A percentile compares a stretch with the other conserved stretches of the same genome.
These are phyloP conservation scores for Xenopus petersii DNA, from an alignment of 2,797 vertebrate species.

Conservation along the genomic window DNA sequence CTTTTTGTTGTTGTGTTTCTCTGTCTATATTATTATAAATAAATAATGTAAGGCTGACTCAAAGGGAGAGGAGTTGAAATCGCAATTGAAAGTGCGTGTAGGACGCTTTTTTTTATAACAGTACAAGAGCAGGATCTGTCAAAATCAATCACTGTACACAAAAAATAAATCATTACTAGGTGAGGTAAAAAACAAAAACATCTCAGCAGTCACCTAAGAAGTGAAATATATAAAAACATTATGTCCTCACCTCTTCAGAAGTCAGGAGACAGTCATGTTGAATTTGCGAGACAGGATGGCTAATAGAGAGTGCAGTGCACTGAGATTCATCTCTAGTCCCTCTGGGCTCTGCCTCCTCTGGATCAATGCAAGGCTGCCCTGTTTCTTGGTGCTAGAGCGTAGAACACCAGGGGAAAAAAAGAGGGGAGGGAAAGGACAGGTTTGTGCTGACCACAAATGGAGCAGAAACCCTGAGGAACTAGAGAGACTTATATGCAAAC, in stretches of 20 bases:
- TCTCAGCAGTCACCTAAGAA: not conserved
- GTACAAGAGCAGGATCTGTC: too few relatives aligned
- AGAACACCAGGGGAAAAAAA: constrained; percentile 38
- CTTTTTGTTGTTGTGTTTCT: too few relatives aligned
- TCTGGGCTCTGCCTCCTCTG: constrained; percentile 17
- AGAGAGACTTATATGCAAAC: constrained; percentile 37
- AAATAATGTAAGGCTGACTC: too few relatives aligned
- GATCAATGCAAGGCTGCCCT: constrained; percentile 27
- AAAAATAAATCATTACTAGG: too few relatives aligned
- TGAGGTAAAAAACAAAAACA: too few relatives aligned
- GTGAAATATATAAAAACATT: not conserved
- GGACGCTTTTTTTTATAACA: too few relatives aligned
- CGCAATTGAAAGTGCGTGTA: too few relatives aligned
- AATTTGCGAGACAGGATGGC: constrained; percentile 41
- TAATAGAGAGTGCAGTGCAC: constrained; percentile 43
- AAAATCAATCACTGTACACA: too few relatives aligned
- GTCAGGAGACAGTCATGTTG: constrained; percentile 30
- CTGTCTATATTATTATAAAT: too few relatives aligned
- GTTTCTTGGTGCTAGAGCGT: constrained; percentile 30
- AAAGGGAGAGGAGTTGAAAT: too few relatives aligned
- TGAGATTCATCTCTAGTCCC: constrained; percentile 40
- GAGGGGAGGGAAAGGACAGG: constrained; percentile 43
- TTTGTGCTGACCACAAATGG: constrained; percentile 33
- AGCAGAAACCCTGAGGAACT: constrained; percentile 38
- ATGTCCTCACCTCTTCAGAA: constrained; percentile 34